A percentile compares a stretch with the other conserved stretches of the same genome.
Evolutionary conservation across 2,797 vertebrate species (phyloP).

Genomic region (Melanogrammus aeglefinus): DNA sequence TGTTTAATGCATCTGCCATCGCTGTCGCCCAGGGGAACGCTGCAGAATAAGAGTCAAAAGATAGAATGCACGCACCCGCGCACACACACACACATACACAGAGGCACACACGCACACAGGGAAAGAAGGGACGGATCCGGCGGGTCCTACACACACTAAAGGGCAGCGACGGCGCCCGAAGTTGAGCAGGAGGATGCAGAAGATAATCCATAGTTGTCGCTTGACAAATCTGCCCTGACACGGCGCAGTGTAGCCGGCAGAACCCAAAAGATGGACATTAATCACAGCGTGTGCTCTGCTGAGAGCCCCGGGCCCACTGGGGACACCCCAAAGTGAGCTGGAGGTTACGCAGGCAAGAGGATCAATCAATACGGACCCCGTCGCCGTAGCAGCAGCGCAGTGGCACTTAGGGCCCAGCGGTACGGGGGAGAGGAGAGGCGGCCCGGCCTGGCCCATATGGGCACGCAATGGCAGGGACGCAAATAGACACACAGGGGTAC

Average conservation of each 20-base stretch:
- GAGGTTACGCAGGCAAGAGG: slow-evolving; percentile 83
- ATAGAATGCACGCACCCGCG: background rate
- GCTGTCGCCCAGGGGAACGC: slow-evolving; percentile 78
- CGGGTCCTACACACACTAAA: slow-evolving; percentile 73
- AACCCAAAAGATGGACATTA: slow-evolving; percentile 85
- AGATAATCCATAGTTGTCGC: slow-evolving; percentile 90
- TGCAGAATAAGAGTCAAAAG: slow-evolving; percentile 26
- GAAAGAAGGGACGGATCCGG: slow-evolving; percentile 83
- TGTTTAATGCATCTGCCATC: slow-evolving; percentile 93
- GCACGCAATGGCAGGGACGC: slow-evolving; percentile 33
- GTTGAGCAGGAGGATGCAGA: slow-evolving; percentile 85
- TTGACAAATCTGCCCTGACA: slow-evolving; percentile 92
- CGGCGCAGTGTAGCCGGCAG: slow-evolving; percentile 75
- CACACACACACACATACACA: background rate
- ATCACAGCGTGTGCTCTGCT: slow-evolving; percentile 79
- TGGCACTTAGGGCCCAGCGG: slow-evolving; percentile 46
- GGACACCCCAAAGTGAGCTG: slow-evolving; percentile 82
- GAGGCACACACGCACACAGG: background rate
- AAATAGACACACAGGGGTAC: slow-evolving; percentile 11
- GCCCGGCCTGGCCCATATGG: slow-evolving; percentile 25
- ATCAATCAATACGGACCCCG: slow-evolving; percentile 86
- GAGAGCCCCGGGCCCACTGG: slow-evolving; percentile 77
- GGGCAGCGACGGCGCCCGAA: slow-evolving; percentile 83
- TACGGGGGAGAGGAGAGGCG: slow-evolving; percentile 44
- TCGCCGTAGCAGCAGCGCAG: slow-evolving; percentile 71